Evolutionary conservation across 2,888 invertebrate species (phyloP).

Genomic region (Synergus japonicus): DNA sequence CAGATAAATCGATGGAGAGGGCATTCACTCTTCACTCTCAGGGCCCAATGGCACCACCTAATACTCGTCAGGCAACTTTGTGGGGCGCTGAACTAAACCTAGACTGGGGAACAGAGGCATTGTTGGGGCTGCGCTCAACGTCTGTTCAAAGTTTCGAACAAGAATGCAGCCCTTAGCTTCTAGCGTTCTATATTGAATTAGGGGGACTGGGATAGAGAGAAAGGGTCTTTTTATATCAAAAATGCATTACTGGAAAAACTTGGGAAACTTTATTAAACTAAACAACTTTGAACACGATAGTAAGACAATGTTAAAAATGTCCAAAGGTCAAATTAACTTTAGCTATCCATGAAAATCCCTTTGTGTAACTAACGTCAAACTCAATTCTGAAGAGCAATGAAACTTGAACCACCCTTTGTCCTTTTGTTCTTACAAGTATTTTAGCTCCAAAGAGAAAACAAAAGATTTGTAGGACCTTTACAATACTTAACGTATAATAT

Average conservation of each 20-base stretch:
- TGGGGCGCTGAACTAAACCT: background rate
- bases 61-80: constrained; percentile 21
- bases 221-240: background rate
- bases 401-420: background rate
- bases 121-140: constrained; percentile 17
- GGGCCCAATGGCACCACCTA: background rate
- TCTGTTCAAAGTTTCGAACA: constrained; percentile 8
- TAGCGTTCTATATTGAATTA: constrained; percentile 1
- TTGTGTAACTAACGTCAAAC: background rate
- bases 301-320: background rate
- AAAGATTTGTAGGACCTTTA: background rate
- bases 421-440: background rate
- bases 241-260: background rate
- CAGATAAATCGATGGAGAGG: constrained; percentile 34
- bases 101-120: background rate
- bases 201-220: constrained; percentile 9
- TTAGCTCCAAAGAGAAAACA: background rate
- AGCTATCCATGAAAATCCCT: background rate
- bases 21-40: background rate
- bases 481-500: background rate
- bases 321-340: background rate
- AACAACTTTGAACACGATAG: background rate
- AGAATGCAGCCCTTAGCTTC: background rate
- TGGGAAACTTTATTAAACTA: too few relatives aligned
- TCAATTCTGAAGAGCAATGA: constrained; percentile 2